A percentile compares a stretch with the other conserved stretches of the same genome.
These are phyloP conservation scores for Harpegnathos saltator DNA, from an alignment of 1,140 invertebrate species.

Conservation along the genomic window DNA sequence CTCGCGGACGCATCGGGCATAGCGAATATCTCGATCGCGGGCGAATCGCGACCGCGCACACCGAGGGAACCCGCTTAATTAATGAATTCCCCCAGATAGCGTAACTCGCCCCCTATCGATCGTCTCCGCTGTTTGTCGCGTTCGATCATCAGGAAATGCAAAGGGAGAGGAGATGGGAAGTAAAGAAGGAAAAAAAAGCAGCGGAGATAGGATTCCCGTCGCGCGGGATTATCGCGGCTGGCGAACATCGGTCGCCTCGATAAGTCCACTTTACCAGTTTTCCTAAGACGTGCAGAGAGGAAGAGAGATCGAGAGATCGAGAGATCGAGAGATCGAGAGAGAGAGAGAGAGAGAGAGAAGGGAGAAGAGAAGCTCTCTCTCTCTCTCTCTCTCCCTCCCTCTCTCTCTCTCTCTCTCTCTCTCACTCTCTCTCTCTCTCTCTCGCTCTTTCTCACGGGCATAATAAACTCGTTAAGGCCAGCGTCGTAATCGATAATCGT, in stretches of 20 bases:
- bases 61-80: constrained; percentile 30
- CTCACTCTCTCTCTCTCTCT: too few relatives aligned
- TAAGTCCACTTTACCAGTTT: constrained; percentile 54
- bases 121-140: constrained; percentile 10
- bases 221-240: constrained; percentile 27
- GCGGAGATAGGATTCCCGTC: constrained; percentile 19
- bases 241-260: constrained; percentile 22
- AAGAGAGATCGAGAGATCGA: too few relatives aligned
- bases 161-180: background rate
- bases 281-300: constrained; percentile 27
- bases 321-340: too few relatives aligned
- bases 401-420: too few relatives aligned
- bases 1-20: constrained; percentile 44
- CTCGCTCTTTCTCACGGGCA: constrained; percentile 11
- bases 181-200: background rate
- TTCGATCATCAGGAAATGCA: constrained; percentile 11
- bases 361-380: too few relatives aligned
- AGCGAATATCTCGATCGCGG: too few relatives aligned
- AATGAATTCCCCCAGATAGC: background rate
- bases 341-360: too few relatives aligned
- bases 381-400: too few relatives aligned
- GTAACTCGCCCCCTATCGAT: constrained; percentile 11
- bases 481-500: constrained; percentile 52
- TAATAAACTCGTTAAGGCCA: constrained; percentile 58
- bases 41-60: constrained; percentile 21